A percentile compares a stretch with the other conserved stretches of the same genome.
phyloP scores from a whole-genome alignment of 2,797 vertebrate genomes.

The Emys orbicularis region DNA sequence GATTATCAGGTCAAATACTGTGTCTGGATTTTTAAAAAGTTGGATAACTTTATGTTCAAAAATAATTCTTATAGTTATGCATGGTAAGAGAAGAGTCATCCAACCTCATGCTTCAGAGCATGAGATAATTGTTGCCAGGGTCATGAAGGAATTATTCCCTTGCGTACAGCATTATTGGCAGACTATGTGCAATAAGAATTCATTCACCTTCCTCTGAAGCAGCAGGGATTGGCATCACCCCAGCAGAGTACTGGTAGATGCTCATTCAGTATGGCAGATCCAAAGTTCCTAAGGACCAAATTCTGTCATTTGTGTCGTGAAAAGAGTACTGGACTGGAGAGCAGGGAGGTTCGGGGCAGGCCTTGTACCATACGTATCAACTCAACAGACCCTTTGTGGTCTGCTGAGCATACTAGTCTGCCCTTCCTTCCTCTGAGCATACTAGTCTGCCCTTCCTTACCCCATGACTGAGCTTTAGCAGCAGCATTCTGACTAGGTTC shows the following conservation, averaged over 20 bases:
- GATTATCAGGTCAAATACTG: neutral
- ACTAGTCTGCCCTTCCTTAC: neutral
- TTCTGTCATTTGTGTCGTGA: rapidly evolving
- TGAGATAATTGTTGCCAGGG: neutral
- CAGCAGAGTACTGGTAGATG: rapidly evolving
- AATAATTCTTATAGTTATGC: neutral
- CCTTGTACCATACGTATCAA: neutral
- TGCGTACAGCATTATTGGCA: neutral
- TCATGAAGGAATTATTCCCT: neutral
- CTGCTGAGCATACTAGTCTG: neutral
- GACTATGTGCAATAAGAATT: neutral
- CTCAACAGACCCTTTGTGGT: rapidly evolving
- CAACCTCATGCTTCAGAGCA: neutral
- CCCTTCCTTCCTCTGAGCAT: neutral
- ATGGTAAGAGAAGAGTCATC: neutral
- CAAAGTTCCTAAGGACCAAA: neutral
- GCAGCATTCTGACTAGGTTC: neutral
- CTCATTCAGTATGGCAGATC: neutral
- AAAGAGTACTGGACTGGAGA: neutral
- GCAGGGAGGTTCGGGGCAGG: neutral
- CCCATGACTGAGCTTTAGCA: neutral
- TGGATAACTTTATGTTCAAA: neutral
- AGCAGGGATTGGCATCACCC: neutral
- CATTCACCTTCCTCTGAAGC: neutral
- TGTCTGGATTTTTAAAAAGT: neutral